Evolutionary conservation across 2,113 vertebrate genomes (phyloP).

Genomic region (Cyprinodon brontotheroides): DNA sequence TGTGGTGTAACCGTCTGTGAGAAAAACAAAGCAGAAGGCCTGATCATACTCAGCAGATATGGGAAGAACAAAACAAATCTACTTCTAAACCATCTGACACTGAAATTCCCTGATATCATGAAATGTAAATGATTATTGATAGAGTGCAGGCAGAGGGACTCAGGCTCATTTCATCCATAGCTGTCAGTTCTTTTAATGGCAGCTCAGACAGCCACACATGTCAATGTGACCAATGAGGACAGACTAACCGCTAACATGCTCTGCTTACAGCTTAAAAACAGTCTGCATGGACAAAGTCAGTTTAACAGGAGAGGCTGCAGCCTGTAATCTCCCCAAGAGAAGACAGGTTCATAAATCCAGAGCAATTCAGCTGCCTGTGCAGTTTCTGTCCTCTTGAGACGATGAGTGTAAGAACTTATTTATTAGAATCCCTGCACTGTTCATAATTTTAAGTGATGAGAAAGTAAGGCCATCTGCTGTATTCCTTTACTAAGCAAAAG

Average conservation of each 20-base stretch:
- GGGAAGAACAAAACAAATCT: constrained; percentile 7
- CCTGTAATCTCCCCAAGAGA: constrained; percentile 38
- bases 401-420: constrained; percentile 47
- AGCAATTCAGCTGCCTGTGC: constrained; percentile 50
- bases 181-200: constrained; percentile 33
- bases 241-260: constrained; percentile 19
- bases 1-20: constrained; percentile 95
- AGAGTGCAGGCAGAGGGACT: constrained; percentile 22
- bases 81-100: constrained; percentile 26
- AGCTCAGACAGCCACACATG: constrained; percentile 26
- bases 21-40: background rate
- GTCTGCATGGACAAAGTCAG: constrained; percentile 15
- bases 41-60: background rate
- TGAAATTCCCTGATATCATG: constrained; percentile 43
- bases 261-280: constrained; percentile 24
- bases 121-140: constrained; percentile 39
- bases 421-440: constrained; percentile 32
- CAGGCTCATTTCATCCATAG: constrained; percentile 25
- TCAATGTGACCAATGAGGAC: constrained; percentile 37
- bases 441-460: constrained; percentile 54
- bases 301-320: constrained; percentile 16
- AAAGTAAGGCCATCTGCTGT: constrained; percentile 17
- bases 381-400: constrained; percentile 44
- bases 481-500: constrained; percentile 29
- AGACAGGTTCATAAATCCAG: constrained; percentile 57